phyloP scores from a whole-genome alignment of 1,140 invertebrate genomes.

The Cylas formicarius region DNA sequence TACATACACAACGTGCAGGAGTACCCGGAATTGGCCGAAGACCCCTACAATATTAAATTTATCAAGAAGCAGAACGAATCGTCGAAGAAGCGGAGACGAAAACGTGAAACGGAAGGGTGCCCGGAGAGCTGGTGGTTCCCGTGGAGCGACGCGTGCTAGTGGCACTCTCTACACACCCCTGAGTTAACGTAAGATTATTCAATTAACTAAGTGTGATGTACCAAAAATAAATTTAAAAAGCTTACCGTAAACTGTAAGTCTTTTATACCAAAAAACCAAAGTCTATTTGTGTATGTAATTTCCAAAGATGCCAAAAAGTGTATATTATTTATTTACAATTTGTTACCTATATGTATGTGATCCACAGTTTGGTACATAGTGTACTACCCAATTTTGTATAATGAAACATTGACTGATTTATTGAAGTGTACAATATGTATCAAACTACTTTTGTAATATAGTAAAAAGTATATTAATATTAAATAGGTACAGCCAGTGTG shows the following conservation, averaged over 20 bases:
- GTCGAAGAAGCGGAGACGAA: slow-evolving; percentile 56
- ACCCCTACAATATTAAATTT: slow-evolving; percentile 90
- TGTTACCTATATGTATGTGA: slow-evolving; percentile 47
- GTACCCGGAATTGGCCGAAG: slow-evolving; percentile 89
- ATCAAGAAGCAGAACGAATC: slow-evolving; percentile 66
- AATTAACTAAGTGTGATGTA: slow-evolving; percentile 43
- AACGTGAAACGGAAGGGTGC: slow-evolving; percentile 43
- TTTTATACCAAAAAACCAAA: slow-evolving; percentile 49
- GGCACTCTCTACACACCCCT: slow-evolving; percentile 22
- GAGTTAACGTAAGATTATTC: slow-evolving; percentile 35
- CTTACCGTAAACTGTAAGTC: slow-evolving; percentile 32
- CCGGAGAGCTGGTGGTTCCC: slow-evolving; percentile 46
- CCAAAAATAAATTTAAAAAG: slow-evolving; percentile 31
- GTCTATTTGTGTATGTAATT: slow-evolving; percentile 56
- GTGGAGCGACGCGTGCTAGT: slow-evolving; percentile 49
- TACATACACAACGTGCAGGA: slow-evolving; percentile 83
- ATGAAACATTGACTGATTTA: slow-evolving; percentile 28
- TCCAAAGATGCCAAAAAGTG: slow-evolving; percentile 55
- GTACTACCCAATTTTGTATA: slow-evolving; percentile 28
- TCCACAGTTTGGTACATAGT: slow-evolving; percentile 32
- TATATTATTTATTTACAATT: slow-evolving; percentile 52
- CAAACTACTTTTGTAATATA: slow-evolving; percentile 24
- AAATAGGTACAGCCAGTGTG: slow-evolving; percentile 8
- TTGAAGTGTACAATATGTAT: slow-evolving; percentile 23
- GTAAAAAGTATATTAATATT: slow-evolving; percentile 12